A percentile compares a stretch with the other conserved stretches of the same genome.
These are phyloP conservation scores for Rapana venosa DNA, from an alignment of 2,888 invertebrate genomes.

Conservation along the genomic window DNA sequence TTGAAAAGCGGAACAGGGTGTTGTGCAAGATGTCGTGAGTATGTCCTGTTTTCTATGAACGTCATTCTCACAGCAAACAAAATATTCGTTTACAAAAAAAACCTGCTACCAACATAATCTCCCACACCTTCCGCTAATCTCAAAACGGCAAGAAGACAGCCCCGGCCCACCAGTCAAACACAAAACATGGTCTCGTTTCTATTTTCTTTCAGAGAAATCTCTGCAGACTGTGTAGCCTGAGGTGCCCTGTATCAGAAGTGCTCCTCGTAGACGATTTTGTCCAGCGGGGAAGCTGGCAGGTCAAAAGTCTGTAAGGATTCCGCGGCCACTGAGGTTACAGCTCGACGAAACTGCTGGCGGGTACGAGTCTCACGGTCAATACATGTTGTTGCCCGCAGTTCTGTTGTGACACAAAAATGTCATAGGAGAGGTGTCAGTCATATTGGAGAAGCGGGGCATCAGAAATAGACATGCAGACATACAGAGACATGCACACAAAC, in stretches of 20 bases:
- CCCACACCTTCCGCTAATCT: no score
- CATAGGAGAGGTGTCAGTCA: not conserved
- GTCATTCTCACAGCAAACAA: no score
- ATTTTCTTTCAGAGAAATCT: not conserved
- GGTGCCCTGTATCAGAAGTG: not conserved
- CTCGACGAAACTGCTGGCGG: conserved; percentile 41
- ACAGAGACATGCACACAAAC: no score
- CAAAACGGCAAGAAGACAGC: not conserved
- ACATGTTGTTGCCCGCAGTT: conserved; percentile 34
- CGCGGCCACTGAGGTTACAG: conserved; percentile 43
- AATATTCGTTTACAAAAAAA: no score
- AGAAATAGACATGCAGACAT: no score
- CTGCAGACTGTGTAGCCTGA: not conserved
- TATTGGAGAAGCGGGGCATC: not conserved
- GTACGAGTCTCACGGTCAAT: conserved; percentile 38
- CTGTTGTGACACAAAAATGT: not conserved
- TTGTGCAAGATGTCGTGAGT: no score
- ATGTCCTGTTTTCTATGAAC: no score
- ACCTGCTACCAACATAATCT: no score
- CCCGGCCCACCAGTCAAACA: not conserved
- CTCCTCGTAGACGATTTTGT: conserved; percentile 38
- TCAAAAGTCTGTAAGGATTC: not conserved
- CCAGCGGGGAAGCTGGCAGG: conserved; percentile 37
- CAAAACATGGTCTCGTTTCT: not conserved
- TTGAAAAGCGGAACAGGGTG: no score